Evolutionary conservation across 2,113 vertebrate genomes (phyloP).

Genomic region (Mellivora capensis): DNA sequence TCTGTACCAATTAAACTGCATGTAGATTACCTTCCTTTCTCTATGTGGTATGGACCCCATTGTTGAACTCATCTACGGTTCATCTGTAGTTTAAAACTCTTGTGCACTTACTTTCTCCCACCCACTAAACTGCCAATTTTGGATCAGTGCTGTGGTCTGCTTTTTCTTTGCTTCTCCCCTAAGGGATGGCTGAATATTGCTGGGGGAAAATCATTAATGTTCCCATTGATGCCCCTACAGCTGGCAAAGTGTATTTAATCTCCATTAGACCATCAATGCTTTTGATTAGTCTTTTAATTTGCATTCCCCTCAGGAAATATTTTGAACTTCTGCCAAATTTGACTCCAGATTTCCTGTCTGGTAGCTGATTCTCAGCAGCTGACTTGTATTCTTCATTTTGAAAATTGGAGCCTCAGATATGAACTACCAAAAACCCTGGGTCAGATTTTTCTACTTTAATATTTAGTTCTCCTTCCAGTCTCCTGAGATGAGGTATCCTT

Average conservation of each 20-base stretch:
- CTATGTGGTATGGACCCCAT: background rate
- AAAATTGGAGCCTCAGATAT: background rate
- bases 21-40: background rate
- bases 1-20: background rate
- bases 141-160: background rate
- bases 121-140: background rate
- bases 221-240: background rate
- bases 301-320: background rate
- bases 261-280: background rate
- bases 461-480: background rate
- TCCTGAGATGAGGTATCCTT: background rate
- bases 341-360: background rate
- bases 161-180: background rate
- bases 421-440: background rate
- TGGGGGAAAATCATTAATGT: background rate
- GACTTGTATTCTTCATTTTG: background rate
- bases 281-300: conserved; percentile 27
- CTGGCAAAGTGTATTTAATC: background rate
- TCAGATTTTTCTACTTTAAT: background rate
- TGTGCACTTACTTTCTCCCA: background rate
- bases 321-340: background rate
- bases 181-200: background rate
- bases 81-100: background rate
- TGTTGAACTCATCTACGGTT: background rate
- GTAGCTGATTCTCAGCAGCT: background rate